Base-by-base conservation (phyloP, 2,888 invertebrate genomes). In the Lacanobia oleracea region DNA sequence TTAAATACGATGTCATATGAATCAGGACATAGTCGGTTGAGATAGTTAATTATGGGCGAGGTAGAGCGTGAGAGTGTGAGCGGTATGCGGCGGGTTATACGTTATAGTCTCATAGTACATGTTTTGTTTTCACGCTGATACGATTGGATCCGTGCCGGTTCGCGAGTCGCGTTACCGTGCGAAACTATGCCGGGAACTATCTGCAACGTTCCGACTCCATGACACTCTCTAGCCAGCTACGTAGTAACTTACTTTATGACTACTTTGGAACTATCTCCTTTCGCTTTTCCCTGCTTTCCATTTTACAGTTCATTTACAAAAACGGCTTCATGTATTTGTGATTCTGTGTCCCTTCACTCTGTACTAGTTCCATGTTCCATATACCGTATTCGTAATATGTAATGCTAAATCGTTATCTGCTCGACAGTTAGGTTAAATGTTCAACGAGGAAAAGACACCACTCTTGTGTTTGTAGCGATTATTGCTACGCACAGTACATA, bases 121-220 rank as follows among this genome's bases (percentile, higher is more conserved):
- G 86, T 82, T 84, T 79, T 80, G 84, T 86, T 86, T 84, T 83
- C 81, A 82, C 75, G 69, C 69, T 67, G 75, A 69, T 78, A 82
- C 75, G 82, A 86, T 85, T 80, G 72, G 76, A 86, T 81, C 87
- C 88, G 89, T 89, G 89, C 87, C 88, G 86, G 84, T 86, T 85
- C 87, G 75, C 83, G 77, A 82, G 63, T 93, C 92, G 83, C 84
- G 88, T 93, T 93, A 91, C 91, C 94, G 94, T 94, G 94, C 91
- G 94, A 94, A 94, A 92, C 88, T 92, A 93, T 92, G 92, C 87
- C 87, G 81, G 71, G 82, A 84, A 89, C 87, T 77, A 88, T 85
- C 86, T 75, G 73, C 69, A 60, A 53, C 82, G 69, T 65, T 75
- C 73, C 67, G 65, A 67, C 75, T 82, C 76, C 80, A 80, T 76